phyloP scores from a whole-genome alignment of 64 coral and sea anemone genomes.

The Actinia tenebrosa region DNA sequence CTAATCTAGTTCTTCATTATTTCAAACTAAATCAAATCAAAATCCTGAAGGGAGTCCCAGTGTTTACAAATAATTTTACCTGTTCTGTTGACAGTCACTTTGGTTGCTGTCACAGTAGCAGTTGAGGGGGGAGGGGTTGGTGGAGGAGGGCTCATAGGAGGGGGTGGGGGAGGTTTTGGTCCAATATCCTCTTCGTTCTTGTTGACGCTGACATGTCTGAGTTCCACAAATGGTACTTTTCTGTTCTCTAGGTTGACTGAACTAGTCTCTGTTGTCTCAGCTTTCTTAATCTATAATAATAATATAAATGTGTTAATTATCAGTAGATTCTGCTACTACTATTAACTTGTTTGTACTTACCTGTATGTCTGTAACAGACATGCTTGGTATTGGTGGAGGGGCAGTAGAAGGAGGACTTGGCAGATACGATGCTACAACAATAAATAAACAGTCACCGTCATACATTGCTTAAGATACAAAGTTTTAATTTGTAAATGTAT shows the following conservation, averaged over 20 bases:
- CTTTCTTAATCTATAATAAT: slow-evolving; percentile 30
- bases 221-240: slow-evolving; percentile 50
- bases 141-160: slow-evolving; percentile 20
- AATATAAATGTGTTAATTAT: neutral
- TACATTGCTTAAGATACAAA: neutral
- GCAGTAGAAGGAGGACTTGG: slow-evolving; percentile 42
- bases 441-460: neutral
- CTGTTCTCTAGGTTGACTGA: neutral
- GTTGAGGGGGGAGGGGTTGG: neutral
- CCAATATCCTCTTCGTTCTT: neutral
- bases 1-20: no score
- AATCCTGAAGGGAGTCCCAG: no score
- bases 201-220: slow-evolving; percentile 45
- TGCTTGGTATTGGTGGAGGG: slow-evolving; percentile 40
- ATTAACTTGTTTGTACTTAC: neutral
- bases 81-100: neutral
- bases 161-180: slow-evolving; percentile 49
- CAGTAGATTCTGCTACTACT: neutral
- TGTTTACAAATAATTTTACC: neutral
- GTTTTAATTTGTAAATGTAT: no score
- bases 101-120: neutral
- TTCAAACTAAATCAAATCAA: no score
- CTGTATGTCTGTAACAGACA: neutral
- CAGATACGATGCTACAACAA: neutral
- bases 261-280: slow-evolving; percentile 12